These are phyloP conservation scores for Drosophila rhopaloa DNA, from an alignment of 1,140 invertebrate species.

Conservation along the genomic window DNA sequence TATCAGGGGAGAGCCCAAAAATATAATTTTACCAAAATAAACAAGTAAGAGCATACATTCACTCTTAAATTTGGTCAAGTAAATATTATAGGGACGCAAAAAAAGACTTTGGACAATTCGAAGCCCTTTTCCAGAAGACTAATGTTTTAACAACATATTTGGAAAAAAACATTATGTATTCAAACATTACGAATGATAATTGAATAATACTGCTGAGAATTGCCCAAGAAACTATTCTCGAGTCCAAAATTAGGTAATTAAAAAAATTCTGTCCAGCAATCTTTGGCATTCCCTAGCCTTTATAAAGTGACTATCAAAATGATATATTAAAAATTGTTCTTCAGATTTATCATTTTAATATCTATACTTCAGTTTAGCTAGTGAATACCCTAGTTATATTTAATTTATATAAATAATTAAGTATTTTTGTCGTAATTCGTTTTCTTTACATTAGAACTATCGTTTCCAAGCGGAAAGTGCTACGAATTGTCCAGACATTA, in stretches of 20 bases:
- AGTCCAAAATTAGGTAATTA: background rate
- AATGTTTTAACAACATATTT: too few relatives aligned
- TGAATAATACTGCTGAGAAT: background rate
- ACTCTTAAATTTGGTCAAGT: too few relatives aligned
- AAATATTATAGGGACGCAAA: background rate
- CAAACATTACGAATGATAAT: too few relatives aligned
- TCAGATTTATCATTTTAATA: background rate
- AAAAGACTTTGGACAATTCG: background rate
- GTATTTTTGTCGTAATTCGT: background rate
- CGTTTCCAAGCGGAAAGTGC: background rate
- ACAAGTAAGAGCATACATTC: too few relatives aligned
- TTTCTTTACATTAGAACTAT: background rate
- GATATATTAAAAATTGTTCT: background rate
- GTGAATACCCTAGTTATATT: slow-evolving; percentile 1
- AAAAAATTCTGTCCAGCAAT: too few relatives aligned
- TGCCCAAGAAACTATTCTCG: background rate
- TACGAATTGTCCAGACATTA: slow-evolving; percentile 30
- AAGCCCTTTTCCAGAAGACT: background rate
- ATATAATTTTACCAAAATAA: background rate
- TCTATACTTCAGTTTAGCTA: background rate
- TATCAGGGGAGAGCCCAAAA: background rate
- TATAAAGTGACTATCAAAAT: background rate
- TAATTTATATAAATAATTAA: slow-evolving; percentile 11
- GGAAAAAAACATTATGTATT: too few relatives aligned
- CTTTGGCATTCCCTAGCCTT: background rate